Conservation (phyloP, 2,888 invertebrate genomes). For the Esperia sulphurella region DNA sequence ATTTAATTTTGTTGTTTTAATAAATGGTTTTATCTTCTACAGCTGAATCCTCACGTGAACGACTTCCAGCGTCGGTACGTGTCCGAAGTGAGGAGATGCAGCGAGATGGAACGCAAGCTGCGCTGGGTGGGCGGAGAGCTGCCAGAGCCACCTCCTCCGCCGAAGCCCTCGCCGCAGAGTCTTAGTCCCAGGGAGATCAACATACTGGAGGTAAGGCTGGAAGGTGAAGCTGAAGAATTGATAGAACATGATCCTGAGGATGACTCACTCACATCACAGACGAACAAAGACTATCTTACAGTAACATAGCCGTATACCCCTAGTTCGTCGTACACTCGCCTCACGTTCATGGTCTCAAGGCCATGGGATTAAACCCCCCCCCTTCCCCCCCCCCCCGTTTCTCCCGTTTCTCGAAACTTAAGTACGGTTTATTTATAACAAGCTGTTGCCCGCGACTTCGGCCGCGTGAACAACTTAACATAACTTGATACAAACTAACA, state of each 20-base stretch:
- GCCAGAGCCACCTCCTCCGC: conserved; percentile 65
- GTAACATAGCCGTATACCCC: no score
- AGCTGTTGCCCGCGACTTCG: no score
- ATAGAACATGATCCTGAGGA: not conserved
- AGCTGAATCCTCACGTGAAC: conserved; percentile 71
- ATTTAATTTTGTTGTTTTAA: not conserved
- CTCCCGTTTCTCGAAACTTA: no score
- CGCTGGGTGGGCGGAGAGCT: conserved; percentile 67
- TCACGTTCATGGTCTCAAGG: no score
- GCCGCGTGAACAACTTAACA: no score
- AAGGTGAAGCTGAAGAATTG: not conserved
- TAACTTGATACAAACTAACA: no score
- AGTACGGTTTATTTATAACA: no score
- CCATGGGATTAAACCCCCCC: no score
- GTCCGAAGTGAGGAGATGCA: conserved; percentile 67
- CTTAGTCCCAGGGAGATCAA: conserved; percentile 66
- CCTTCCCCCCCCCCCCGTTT: no score
- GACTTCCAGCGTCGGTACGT: conserved; percentile 72
- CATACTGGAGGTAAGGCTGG: conserved; percentile 57
- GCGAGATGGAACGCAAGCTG: conserved; percentile 71
- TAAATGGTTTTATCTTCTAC: conserved; percentile 18
- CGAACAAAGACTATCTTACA: no score
- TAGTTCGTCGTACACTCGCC: no score
- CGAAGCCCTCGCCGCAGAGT: conserved; percentile 48
- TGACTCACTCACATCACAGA: no score